Evolutionary conservation across 2,888 invertebrate species (phyloP).

Genomic region (Drosophila imparisetae): DNA sequence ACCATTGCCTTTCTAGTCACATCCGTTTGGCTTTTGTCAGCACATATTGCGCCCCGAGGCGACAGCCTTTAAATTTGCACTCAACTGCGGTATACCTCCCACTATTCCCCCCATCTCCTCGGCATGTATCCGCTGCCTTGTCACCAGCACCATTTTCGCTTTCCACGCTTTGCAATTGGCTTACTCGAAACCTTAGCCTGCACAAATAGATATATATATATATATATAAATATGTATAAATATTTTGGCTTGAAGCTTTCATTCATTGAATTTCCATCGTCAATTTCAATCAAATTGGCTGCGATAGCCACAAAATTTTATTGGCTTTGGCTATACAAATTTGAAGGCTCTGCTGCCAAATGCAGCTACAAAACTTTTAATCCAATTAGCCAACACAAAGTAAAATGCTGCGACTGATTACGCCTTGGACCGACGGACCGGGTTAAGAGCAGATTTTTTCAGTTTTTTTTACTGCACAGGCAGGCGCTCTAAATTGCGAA

Average conservation of each 20-base stretch:
- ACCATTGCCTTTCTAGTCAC: slow-evolving; percentile 60
- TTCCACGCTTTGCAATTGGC: slow-evolving; percentile 24
- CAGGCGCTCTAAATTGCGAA: not conserved
- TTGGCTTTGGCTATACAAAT: slow-evolving; percentile 45
- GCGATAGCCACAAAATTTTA: slow-evolving; percentile 48
- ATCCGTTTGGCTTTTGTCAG: slow-evolving; percentile 63
- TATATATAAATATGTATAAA: not conserved
- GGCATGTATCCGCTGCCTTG: slow-evolving; percentile 32
- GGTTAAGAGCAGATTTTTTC: not conserved
- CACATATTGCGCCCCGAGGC: slow-evolving; percentile 55
- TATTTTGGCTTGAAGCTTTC: slow-evolving; percentile 24
- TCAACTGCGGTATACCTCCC: slow-evolving; percentile 27
- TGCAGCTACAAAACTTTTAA: slow-evolving; percentile 52
- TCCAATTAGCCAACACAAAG: slow-evolving; percentile 30
- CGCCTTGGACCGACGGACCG: not conserved
- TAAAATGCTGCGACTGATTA: slow-evolving; percentile 7
- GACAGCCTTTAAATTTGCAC: slow-evolving; percentile 49
- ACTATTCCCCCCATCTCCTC: not conserved
- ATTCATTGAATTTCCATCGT: slow-evolving; percentile 57
- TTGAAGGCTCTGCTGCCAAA: slow-evolving; percentile 32
- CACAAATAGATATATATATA: not conserved
- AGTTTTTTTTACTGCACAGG: not conserved
- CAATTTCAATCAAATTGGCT: slow-evolving; percentile 66
- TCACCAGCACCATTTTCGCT: slow-evolving; percentile 47
- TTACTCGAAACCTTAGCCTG: slow-evolving; percentile 11